phyloP scores from a whole-genome alignment of 2,797 vertebrate species.

The Otolemur crassicaudatus region DNA sequence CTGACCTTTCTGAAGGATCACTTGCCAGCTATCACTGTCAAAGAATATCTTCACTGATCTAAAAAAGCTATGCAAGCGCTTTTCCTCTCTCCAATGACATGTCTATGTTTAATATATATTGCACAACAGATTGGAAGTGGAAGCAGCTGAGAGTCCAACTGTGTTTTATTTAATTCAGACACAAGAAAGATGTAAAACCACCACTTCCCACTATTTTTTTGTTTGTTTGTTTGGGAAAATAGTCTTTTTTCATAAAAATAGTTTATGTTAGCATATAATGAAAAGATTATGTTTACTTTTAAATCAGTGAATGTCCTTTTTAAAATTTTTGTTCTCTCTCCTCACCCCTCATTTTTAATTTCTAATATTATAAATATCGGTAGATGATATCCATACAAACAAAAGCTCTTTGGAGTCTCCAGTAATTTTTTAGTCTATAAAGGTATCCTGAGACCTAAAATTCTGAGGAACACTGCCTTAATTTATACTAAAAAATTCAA shows the following conservation, averaged over 20 bases:
- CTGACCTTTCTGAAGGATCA: neutral
- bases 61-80: neutral
- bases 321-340: neutral
- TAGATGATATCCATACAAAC: neutral
- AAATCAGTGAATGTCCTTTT: neutral
- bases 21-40: neutral
- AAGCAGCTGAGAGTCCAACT: neutral
- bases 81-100: neutral
- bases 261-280: neutral
- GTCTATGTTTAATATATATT: neutral
- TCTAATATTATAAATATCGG: neutral
- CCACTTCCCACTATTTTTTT: neutral
- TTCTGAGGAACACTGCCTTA: neutral
- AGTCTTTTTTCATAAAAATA: constrained; percentile 28
- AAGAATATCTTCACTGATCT: neutral
- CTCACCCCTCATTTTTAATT: neutral
- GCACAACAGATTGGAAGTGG: neutral
- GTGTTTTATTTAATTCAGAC: neutral
- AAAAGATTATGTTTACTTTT: neutral
- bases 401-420: neutral
- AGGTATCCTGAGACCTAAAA: neutral
- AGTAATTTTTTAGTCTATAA: constrained; percentile 2
- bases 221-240: neutral
- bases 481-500: neutral
- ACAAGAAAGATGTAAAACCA: neutral